Evolutionary conservation across 2,797 vertebrate genomes (phyloP), one percentile per base, ranked within the genome.

Genomic region (Steatocranus sp.): DNA sequence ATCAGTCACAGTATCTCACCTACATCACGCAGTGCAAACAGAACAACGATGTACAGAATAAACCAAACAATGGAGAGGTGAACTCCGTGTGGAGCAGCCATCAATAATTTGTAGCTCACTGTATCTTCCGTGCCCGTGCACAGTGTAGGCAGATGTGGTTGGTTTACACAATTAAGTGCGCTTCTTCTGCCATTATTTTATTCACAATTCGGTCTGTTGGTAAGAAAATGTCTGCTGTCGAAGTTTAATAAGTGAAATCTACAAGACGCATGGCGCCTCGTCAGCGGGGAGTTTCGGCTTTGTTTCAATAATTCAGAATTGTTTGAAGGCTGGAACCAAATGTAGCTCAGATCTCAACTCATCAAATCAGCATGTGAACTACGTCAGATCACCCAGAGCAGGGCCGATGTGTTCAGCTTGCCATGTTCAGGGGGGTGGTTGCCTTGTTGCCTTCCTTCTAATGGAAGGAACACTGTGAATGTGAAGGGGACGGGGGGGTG

Each of bases 321-420:
- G 81, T 91, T 87, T 87, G 84, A 87, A 83, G 81, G 56, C 81
- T 66, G 78, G 30, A 61, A 87, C 83, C 79, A 82, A 90, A 93
- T 86, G 84, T 80, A 84, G 86, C 87, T 87, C 86, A 61, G 86
- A 89, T 92, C 91, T 89, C 63, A 80, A 82, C 80, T 88, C 82
- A 90, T 91, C 86, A 85, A 86, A 85, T 93, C 91, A 86, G 18
- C 87, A 86, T 91, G 89, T 88, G 91, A 94, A 94, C 83, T 92
- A 84, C 92, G 92, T 95, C 90, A 93, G 83, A 83, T 77, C 66
- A 51, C 38, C 61, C 74, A 32, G 70, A 86, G 83, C 79, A 63
- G 61, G 56, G 34, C 75, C 38, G 81, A 79, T 66, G 66, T 38
- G 84, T 61, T 89, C 79, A 79, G 79, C 50, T 66, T 12, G 78